These are phyloP conservation scores for Tillus elongatus DNA, from an alignment of 2,888 invertebrate species.

Conservation along the genomic window DNA sequence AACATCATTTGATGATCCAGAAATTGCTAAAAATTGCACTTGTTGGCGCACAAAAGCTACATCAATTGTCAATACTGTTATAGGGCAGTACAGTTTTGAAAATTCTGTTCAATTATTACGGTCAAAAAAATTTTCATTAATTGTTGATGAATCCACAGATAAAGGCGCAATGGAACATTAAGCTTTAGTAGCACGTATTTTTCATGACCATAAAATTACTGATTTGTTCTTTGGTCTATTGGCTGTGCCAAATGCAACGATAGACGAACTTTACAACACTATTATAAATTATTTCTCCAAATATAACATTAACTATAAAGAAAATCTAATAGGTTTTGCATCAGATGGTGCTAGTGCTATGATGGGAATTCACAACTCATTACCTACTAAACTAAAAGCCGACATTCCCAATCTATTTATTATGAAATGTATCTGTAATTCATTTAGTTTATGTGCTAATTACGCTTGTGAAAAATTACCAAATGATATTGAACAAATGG, in stretches of 20 bases:
- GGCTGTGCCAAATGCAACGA: conserved; percentile 20
- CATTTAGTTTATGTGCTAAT: conserved; percentile 27
- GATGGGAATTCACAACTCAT: conserved; percentile 29
- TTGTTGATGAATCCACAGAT: conserved; percentile 28
- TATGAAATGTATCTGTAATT: conserved; percentile 35
- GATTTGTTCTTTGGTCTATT: conserved; percentile 21
- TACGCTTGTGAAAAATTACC: conserved; percentile 31
- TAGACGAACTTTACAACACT: conserved; percentile 19
- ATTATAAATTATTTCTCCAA: conserved; percentile 20
- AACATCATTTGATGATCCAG: conserved; percentile 19
- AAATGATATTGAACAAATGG: conserved; percentile 25
- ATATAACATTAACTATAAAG: conserved; percentile 27
- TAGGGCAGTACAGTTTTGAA: conserved; percentile 15
- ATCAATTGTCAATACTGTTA: conserved; percentile 21
- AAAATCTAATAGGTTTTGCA: conserved; percentile 31
- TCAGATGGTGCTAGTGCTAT: conserved; percentile 33
- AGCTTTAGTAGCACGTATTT: conserved; percentile 22
- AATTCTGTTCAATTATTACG: conserved; percentile 17
- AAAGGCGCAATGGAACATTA: conserved; percentile 23
- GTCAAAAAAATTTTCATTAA: conserved; percentile 16
- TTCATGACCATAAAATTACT: conserved; percentile 8
- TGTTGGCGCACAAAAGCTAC: conserved; percentile 20
- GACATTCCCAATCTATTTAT: conserved; percentile 29
- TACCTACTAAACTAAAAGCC: conserved; percentile 25
- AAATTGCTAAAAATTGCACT: conserved; percentile 20